phyloP scores from a whole-genome alignment of 2,888 invertebrate genomes.

The Zaprionus bogoriensis region DNA sequence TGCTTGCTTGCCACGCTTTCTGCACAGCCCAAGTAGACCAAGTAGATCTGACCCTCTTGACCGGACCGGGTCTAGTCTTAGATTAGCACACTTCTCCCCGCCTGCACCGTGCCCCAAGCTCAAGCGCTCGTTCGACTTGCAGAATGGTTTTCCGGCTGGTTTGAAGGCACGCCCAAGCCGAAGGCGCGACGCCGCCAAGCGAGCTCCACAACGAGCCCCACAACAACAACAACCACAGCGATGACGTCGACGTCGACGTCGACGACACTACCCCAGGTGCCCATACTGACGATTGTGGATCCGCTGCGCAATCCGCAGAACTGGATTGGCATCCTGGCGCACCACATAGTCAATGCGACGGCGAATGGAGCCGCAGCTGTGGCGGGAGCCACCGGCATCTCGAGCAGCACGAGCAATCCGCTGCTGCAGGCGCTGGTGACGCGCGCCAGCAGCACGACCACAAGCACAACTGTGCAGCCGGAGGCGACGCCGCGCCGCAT shows the following conservation, averaged over 20 bases:
- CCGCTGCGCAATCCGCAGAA: constrained; percentile 81
- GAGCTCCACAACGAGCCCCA: constrained; percentile 73
- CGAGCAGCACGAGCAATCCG: constrained; percentile 67
- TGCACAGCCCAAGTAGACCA: constrained; percentile 28
- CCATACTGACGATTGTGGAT: constrained; percentile 81
- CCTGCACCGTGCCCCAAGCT: background rate
- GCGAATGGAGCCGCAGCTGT: constrained; percentile 5
- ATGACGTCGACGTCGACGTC: constrained; percentile 70
- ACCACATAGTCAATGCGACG: constrained; percentile 81
- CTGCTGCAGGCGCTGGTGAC: constrained; percentile 65
- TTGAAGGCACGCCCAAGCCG: constrained; percentile 74
- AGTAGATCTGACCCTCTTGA: background rate
- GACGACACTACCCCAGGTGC: constrained; percentile 79
- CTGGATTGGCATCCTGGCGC: constrained; percentile 82
- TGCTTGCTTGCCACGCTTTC: constrained; percentile 46
- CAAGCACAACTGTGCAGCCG: constrained; percentile 55
- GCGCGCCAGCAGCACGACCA: constrained; percentile 45
- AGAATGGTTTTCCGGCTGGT: constrained; percentile 85
- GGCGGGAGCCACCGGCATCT: background rate
- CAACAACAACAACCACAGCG: constrained; percentile 63
- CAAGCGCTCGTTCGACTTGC: background rate
- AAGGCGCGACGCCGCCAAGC: constrained; percentile 65
- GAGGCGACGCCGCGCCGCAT: constrained; percentile 61
- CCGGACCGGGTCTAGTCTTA: background rate
- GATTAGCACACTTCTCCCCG: constrained; percentile 4